Conservation (phyloP, 53 echinoderm and acorn worm species). For the Henricia sp. region DNA sequence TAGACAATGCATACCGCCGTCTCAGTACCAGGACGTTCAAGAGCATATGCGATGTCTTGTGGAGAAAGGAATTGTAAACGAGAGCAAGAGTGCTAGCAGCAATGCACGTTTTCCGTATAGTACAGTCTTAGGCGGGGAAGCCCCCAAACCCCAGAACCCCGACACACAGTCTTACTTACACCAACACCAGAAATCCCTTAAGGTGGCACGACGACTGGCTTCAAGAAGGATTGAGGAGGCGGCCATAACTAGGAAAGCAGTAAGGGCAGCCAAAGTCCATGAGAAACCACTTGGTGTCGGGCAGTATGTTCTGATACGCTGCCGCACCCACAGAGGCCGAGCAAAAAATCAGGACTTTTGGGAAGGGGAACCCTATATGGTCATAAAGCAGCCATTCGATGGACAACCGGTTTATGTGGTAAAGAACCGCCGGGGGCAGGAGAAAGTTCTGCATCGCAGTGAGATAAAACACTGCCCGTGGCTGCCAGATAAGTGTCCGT, state of each 20-base stretch:
- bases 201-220: background rate
- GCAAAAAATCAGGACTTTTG: too few species aligned
- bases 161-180: background rate
- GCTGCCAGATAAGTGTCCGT: too few species aligned
- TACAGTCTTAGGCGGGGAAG: constrained; percentile 38
- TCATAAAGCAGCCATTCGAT: too few species aligned
- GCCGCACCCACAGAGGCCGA: too few species aligned
- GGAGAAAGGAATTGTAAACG: constrained; percentile 29
- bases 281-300: constrained; percentile 44
- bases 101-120: background rate
- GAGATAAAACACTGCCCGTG: too few species aligned
- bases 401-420: too few species aligned
- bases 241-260: background rate
- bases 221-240: background rate
- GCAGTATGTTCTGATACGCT: too few species aligned
- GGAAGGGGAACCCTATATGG: too few species aligned
- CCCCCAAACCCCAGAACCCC: background rate
- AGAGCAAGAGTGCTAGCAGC: constrained; percentile 26
- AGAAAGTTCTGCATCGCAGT: too few species aligned
- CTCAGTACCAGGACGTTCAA: constrained; percentile 44
- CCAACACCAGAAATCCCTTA: constrained; percentile 6
- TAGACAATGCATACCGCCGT: constrained; percentile 39
- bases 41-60: constrained; percentile 31
- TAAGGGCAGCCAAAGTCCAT: background rate
- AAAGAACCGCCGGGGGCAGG: too few species aligned